Evolutionary conservation across 2,888 invertebrate species (phyloP).

Genomic region (Phoenoteleia sp.): DNA sequence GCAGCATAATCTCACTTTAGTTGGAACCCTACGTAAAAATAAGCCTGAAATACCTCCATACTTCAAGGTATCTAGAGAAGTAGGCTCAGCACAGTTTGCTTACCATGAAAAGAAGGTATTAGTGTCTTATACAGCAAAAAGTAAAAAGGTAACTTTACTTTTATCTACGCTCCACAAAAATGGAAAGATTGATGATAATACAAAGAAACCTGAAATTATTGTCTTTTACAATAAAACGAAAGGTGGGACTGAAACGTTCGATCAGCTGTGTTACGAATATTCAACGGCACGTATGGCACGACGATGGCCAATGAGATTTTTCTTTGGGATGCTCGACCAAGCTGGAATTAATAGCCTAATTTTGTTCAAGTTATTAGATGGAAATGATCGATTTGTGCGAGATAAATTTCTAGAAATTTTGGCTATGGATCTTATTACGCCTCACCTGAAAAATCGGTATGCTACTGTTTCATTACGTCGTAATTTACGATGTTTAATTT

Average conservation of each 20-base stretch:
- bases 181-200: neutral
- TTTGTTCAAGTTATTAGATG: neutral
- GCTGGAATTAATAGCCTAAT: slow-evolving; percentile 29
- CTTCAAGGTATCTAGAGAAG: neutral
- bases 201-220: slow-evolving; percentile 71
- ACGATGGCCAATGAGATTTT: slow-evolving; percentile 75
- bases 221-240: slow-evolving; percentile 75
- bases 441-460: neutral
- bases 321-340: slow-evolving; percentile 75
- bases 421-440: neutral
- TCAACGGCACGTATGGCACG: slow-evolving; percentile 60
- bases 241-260: slow-evolving; percentile 76
- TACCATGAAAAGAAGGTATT: neutral
- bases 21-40: neutral
- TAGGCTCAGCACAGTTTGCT: neutral
- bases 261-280: slow-evolving; percentile 73
- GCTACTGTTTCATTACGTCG: neutral
- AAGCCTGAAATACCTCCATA: neutral
- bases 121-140: slow-evolving; percentile 32
- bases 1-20: neutral
- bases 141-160: slow-evolving; percentile 47
- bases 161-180: slow-evolving; percentile 4
- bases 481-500: neutral
- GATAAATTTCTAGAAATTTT: neutral
- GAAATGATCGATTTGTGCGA: neutral